phyloP scores from a whole-genome alignment of 2,797 vertebrate genomes.

The Malurus splendens region DNA sequence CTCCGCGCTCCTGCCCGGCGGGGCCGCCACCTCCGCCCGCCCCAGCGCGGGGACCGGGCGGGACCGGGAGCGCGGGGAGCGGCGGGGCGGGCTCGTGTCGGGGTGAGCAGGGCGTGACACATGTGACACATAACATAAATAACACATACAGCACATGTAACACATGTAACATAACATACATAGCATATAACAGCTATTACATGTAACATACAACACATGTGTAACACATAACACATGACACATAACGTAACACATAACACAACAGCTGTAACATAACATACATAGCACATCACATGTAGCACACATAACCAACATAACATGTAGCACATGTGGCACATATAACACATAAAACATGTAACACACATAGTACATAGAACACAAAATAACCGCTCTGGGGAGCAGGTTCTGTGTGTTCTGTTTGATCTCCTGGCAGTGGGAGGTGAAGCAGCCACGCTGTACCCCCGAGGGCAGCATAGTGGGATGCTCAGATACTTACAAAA shows the following conservation, averaged over 20 bases:
- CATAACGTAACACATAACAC: fast-evolving
- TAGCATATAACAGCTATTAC: fast-evolving
- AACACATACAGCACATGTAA: not conserved
- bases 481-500: not conserved
- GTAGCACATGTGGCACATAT: not conserved
- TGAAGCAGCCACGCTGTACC: not conserved
- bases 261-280: too few relatives aligned
- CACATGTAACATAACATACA: fast-evolving
- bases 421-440: not conserved
- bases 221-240: not conserved
- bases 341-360: not conserved
- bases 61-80: not conserved
- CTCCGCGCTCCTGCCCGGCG: not conserved
- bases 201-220: not conserved
- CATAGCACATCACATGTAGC: not conserved
- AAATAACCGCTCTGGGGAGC: not conserved
- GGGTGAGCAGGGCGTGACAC: not conserved
- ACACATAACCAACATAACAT: not conserved
- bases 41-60: not conserved
- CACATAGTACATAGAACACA: fast-evolving
- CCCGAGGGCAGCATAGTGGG: fast-evolving
- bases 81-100: not conserved
- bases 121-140: not conserved
- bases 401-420: not conserved
- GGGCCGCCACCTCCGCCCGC: not conserved